Evolutionary conservation across 2,797 vertebrate genomes (phyloP), one percentile per base, ranked within the genome.

Genomic region (Adelosebastes latens): DNA sequence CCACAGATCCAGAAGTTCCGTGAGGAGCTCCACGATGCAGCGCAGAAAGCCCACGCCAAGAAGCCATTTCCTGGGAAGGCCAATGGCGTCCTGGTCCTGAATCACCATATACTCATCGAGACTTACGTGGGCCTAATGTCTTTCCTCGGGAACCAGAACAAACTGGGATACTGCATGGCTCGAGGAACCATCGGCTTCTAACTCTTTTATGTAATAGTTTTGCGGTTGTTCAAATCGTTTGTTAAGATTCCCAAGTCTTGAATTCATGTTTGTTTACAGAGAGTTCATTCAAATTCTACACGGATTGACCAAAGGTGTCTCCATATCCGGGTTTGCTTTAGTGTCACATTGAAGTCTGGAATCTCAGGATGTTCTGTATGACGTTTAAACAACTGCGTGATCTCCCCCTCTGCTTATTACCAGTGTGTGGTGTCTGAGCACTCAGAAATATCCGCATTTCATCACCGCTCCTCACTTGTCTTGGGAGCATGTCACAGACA

Each of bases 121-220:
- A 95, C 95, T 13, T 97, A 95, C 16, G 93, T 94, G 2, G 96
- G 96, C 13, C 56, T 97, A 42, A 96, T 97, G 96, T 94, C 96
- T n/a, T 94, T 95, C 79, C 88, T 96, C 1, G 95, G 95, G 27
- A 97, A 98, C 87, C 93, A 96, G 84, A 97, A 97, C 93, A 97
- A 95, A 71, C 93, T 96, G 81, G 96, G 96, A n/a, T 97, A 97
- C 93, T 96, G 94, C 81, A 86, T 97, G 79, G 96, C 96, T 42
- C 93, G 94, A 63, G 97, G 96, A 76, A 97, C 96, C 70, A 20
- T 97, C 7, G 96, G 96, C 34, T 97, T 96, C 92, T 98, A 88
- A 61, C 59, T 12, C 8, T 27, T 4, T 64, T 24, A 9, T 18
- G 5, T 16, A 7, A 14, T 18, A 24, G 5, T 71, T 52, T 36